These are phyloP conservation scores for Periphyllus acericola DNA, from an alignment of 2,888 invertebrate genomes.

Conservation along the genomic window DNA sequence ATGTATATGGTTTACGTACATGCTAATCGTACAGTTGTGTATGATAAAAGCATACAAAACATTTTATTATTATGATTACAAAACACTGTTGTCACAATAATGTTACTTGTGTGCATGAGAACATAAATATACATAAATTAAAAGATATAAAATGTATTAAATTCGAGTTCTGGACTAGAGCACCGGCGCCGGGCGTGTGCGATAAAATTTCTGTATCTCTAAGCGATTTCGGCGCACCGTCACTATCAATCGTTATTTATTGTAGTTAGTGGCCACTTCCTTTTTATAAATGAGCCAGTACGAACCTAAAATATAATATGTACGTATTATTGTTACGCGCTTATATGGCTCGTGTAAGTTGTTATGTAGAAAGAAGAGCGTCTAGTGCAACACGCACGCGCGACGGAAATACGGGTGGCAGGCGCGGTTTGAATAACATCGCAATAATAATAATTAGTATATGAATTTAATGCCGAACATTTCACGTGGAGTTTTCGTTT, in stretches of 20 bases:
- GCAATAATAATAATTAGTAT: neutral
- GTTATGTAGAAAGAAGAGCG: neutral
- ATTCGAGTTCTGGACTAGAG: neutral
- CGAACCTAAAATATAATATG: neutral
- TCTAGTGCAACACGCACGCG: neutral
- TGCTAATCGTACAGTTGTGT: neutral
- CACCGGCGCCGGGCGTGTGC: neutral
- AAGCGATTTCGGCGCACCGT: neutral
- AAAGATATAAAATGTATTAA: conserved; percentile 2
- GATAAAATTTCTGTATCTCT: neutral
- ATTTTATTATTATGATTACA: neutral
- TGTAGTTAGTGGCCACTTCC: neutral
- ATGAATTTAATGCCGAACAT: neutral
- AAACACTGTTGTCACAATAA: neutral
- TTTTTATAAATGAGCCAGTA: neutral
- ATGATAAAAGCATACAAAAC: neutral
- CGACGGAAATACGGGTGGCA: neutral
- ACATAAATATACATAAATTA: neutral
- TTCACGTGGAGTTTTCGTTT: too few relatives aligned
- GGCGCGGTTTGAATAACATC: neutral
- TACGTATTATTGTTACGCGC: neutral
- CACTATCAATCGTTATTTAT: neutral
- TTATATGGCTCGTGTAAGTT: neutral
- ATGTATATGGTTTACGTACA: neutral
- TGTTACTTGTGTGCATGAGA: neutral